Evolutionary conservation across 1,140 invertebrate genomes (phyloP).

Genomic region (Mya arenaria): DNA sequence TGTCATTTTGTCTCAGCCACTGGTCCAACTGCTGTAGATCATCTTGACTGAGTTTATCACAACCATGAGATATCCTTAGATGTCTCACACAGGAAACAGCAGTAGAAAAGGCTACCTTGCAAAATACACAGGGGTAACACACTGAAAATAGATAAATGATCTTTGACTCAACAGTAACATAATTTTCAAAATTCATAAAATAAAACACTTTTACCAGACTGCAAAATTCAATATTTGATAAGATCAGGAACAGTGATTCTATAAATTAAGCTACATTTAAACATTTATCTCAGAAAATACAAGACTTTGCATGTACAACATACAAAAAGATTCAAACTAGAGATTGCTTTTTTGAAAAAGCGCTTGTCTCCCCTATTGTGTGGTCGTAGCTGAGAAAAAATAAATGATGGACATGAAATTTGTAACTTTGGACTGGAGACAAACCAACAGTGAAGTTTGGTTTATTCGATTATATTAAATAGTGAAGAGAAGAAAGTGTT

Average conservation of each 20-base stretch:
- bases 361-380: too few relatives aligned
- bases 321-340: neutral
- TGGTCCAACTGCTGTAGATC: neutral
- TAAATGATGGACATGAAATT: too few relatives aligned
- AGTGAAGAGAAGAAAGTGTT: too few relatives aligned
- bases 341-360: too few relatives aligned
- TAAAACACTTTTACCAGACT: neutral
- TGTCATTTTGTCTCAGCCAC: neutral
- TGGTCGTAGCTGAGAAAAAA: too few relatives aligned
- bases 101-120: neutral
- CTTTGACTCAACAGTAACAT: neutral
- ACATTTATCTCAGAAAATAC: neutral
- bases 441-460: too few relatives aligned
- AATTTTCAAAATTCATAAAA: neutral
- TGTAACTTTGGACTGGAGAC: too few relatives aligned
- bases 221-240: neutral
- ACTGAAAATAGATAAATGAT: neutral
- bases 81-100: neutral
- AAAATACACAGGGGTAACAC: neutral
- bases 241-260: neutral
- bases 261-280: neutral
- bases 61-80: neutral
- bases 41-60: neutral
- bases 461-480: too few relatives aligned
- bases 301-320: neutral